phyloP scores from a whole-genome alignment of 2,888 invertebrate species.

The Malacosoma neustria region DNA sequence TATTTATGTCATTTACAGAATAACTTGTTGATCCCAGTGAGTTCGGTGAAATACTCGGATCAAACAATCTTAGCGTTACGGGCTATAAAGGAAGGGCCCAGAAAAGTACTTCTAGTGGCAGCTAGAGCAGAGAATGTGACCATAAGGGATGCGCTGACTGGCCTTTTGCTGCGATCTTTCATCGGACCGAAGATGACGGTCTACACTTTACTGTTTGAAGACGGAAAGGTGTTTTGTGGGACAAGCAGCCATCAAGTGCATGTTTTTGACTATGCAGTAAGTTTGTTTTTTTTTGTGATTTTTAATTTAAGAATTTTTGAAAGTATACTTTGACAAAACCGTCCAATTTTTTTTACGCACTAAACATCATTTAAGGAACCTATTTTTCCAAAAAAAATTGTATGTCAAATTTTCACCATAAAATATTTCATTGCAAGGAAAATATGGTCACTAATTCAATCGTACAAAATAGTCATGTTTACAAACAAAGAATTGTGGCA shows the following conservation, averaged over 20 bases:
- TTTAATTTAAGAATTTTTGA: too few relatives aligned
- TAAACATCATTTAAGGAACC: too few relatives aligned
- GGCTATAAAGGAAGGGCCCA: constrained; percentile 82
- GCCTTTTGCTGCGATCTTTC: constrained; percentile 79
- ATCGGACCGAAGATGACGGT: constrained; percentile 76
- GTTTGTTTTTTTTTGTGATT: constrained; percentile 26
- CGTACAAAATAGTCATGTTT: too few relatives aligned
- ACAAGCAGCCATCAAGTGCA: constrained; percentile 82
- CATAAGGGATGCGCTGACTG: constrained; percentile 82
- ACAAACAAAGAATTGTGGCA: too few relatives aligned
- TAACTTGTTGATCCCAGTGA: constrained; percentile 69
- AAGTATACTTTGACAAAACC: too few relatives aligned
- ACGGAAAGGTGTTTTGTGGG: constrained; percentile 83
- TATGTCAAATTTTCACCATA: too few relatives aligned
- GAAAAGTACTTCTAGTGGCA: constrained; percentile 81
- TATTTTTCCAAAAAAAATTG: too few relatives aligned
- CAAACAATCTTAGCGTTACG: constrained; percentile 80
- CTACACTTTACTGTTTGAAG: constrained; percentile 80
- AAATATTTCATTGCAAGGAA: too few relatives aligned
- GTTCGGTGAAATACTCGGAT: constrained; percentile 75
- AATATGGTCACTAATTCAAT: too few relatives aligned
- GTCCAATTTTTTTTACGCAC: too few relatives aligned
- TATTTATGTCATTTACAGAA: constrained; percentile 47
- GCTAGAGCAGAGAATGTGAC: constrained; percentile 81
- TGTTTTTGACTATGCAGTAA: constrained; percentile 84